Base-by-base conservation (phyloP, 1,140 invertebrate species). In the Philopotamus ludificatus region DNA sequence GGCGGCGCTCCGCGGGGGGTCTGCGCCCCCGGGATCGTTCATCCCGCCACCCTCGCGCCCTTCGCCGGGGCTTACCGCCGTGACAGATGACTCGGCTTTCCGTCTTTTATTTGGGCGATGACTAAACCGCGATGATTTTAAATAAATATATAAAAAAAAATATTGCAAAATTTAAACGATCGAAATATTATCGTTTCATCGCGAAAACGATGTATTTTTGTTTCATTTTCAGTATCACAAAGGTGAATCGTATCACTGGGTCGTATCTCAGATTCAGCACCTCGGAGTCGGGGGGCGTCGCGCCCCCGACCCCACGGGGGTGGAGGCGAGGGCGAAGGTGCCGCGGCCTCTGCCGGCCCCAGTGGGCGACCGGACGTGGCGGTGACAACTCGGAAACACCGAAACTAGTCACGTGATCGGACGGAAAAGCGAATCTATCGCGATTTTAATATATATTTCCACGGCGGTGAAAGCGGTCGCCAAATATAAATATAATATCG, bases 1-100 rank as follows among this genome's bases (percentile, higher is more conserved):
- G 55, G 61, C 66, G 61, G 53, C 41, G 54, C 53, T 49, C 63
- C 25, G 42, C 57, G 57, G 57, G 25, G n/a, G 42, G 49, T 47
- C 41, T 41, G 49, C 65, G 57, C 50, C 51, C 63, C 39, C 50
- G 63, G 39, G 63, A 55, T 58, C 63, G 28, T 2, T 22, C 51
- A 2, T 54, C 25, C 34, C 28, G 28, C 25, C 53, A 18, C 15
- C 44, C 42, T 8, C 2, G 10, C 25, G 47, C 47, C 39, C 57
- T 25, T n/a, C 4, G 41, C 8, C 10, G 12, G 3, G 55, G 55
- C 55, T 58, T 58, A 58, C 34, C 8, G n/a, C 9, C 12, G 51
- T 58, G 55, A 58, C 55, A 58, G 55, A 58, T 58, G 55, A 58
- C 23, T 60, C 15, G 4, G 12, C 12, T 34, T 12, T 7, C 12